Evolutionary conservation across 2,797 vertebrate genomes (phyloP), one percentile per base, ranked within the genome.

Genomic region (Xenopus petersii): DNA sequence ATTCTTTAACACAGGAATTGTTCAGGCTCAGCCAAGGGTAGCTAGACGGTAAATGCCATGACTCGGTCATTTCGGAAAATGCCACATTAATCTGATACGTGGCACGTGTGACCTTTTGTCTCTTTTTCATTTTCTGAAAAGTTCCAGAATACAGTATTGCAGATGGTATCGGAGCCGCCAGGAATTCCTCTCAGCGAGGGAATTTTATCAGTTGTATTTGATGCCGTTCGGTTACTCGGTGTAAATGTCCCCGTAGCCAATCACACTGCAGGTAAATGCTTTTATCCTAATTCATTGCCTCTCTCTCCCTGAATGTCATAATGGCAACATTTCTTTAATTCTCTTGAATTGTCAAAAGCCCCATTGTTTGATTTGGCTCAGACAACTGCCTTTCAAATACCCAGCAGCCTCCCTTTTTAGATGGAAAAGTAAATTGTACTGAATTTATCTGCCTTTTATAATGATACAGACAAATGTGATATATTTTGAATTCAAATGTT

Each of bases 71-170:
- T 81, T 46, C 67, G 64, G 13, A 67, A 12, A 72, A 13, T 70
- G 60, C 12, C 10, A 24, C 17, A 60, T 60, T 10, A 26, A 60
- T 26, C 17, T 60, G 58, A 60, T 60, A 60, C 9, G 2, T 17
- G 24, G 10, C 58, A 60, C 21, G 58, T 60, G 58, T 60, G 17
- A 17, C 24, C 17, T 60, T 60, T 56, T 56, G n/a, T 60, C 21
- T 60, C 58, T 60, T n/a, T 56, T 46, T 30, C 60, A 42, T 33
- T 56, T 12, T 61, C 49, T 70, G 21, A 36, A 17, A 54, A 93
- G 92, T 92, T 91, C 80, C 89, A 88, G 10, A 81, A 85, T 77
- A 79, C 3, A 21, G 72, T 92, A 79, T 85, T 88, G 42, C 89
- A 88, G 79, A 82, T 83, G 77, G 84, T 85, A 68, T 81, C 76